A percentile compares a stretch with the other conserved stretches of the same genome.
These are phyloP conservation scores for Vombatus ursinus DNA, from an alignment of 2,113 vertebrate genomes.

Conservation along the genomic window DNA sequence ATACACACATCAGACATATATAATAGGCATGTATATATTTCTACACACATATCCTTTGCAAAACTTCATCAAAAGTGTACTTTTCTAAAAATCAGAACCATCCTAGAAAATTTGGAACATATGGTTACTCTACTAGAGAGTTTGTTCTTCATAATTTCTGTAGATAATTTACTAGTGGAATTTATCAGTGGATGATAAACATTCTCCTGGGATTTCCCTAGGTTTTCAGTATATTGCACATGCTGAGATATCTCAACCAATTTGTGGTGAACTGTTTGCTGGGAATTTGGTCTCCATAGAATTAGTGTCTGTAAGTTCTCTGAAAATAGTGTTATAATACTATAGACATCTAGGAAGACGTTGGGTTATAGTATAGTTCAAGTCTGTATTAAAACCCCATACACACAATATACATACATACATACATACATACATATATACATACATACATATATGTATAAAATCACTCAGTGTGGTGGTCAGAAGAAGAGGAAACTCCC, in stretches of 20 bases:
- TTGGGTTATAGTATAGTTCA: neutral
- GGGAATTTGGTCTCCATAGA: conserved; percentile 10
- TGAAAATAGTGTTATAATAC: neutral
- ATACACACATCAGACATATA: neutral
- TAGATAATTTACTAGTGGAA: conserved; percentile 1
- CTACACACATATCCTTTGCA: neutral
- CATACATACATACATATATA: too few species aligned
- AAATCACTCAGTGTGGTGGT: too few species aligned
- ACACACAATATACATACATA: too few species aligned
- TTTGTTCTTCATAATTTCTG: neutral
- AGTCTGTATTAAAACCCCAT: neutral
- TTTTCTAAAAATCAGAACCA: neutral
- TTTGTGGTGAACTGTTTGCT: neutral
- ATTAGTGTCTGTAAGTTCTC: neutral
- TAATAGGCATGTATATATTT: neutral
- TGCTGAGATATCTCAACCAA: conserved; percentile 20
- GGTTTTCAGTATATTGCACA: conserved; percentile 8
- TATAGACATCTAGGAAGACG: neutral
- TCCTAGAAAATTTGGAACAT: neutral
- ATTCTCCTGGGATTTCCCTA: neutral
- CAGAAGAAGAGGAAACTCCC: neutral
- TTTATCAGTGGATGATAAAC: neutral
- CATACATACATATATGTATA: too few species aligned
- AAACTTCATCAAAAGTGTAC: neutral
- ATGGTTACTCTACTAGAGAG: neutral